These are phyloP conservation scores for Nipponacmea schrenckii DNA, from an alignment of 2,888 invertebrate genomes.

Conservation along the genomic window DNA sequence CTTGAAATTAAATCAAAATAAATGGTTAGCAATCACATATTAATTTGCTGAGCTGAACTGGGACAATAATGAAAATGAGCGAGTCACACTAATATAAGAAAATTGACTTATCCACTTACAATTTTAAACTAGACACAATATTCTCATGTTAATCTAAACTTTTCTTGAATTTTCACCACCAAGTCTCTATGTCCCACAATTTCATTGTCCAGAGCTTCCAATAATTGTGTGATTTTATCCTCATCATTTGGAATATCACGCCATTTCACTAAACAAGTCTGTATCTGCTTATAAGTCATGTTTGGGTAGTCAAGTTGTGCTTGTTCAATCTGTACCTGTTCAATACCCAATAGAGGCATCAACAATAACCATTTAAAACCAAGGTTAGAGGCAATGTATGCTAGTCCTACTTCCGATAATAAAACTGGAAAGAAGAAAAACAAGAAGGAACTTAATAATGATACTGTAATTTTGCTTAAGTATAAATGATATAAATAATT, in stretches of 20 bases:
- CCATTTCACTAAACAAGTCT: slow-evolving; percentile 37
- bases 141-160: neutral
- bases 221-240: slow-evolving; percentile 34
- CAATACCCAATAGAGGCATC: slow-evolving; percentile 63
- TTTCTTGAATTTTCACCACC: slow-evolving; percentile 23
- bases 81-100: no score
- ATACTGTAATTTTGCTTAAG: no score
- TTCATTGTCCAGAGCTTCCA: slow-evolving; percentile 34
- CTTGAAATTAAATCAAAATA: no score
- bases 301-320: slow-evolving; percentile 61
- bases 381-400: slow-evolving; percentile 45
- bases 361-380: slow-evolving; percentile 67
- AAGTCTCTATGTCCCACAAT: slow-evolving; percentile 28
- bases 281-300: slow-evolving; percentile 40
- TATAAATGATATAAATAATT: no score
- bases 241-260: slow-evolving; percentile 18
- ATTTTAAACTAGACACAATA: no score
- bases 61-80: no score
- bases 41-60: no score
- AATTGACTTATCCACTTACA: no score
- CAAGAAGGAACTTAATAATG: neutral
- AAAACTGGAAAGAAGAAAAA: slow-evolving; percentile 34
- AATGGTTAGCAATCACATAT: no score
- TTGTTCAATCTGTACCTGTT: slow-evolving; percentile 67
- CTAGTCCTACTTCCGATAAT: slow-evolving; percentile 48